Base-by-base conservation (phyloP, 2,888 invertebrate genomes). In the Callimorpha dominula region DNA sequence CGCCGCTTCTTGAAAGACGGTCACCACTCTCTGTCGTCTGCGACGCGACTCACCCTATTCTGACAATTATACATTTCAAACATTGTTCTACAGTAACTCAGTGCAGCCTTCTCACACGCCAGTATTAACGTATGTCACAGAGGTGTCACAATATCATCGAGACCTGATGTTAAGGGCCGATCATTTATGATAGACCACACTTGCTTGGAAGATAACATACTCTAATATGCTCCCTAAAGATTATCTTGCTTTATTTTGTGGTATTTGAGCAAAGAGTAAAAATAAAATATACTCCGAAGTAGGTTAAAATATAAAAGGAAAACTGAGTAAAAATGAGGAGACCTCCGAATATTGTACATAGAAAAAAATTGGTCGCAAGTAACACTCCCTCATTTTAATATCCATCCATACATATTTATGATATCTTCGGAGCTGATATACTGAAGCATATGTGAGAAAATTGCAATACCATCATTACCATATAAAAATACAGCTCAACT, bases 331-430 rank as follows among this genome's bases (percentile, higher is more conserved):
- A 62, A 50, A 50, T 50, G 31, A 65, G 31, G 9, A 50, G 65
- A 40, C 11, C 11, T 50, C 40, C 5, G 54, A 67, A 68, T 62
- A 50, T 60, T 43, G 46, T 60, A 43, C 20, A 9, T 20, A 60
- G 20, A 15, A 60, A 60, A n/a, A 68, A 49, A 68, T 60, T 11
- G 57, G 46, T 68, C 60, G 31, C 31, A 60, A 52, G 68, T 60
- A 60, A 46, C 20, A 11, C 49, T 31, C 46, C 57, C 60, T 49
- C 46, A 31, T 68, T 68, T 46, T 62, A 62, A 60, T 68, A 57
- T 68, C 43, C 40, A 62, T 60, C 49, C 50, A 68, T 68, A 68
- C 49, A 62, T 68, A 68, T 49, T 62, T 62, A 60, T 68, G n/a
- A 49, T 49, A 49, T 50, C 3, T n/a, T 46, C 11, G 17, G 49